phyloP scores from a whole-genome alignment of 2,888 invertebrate species.

The Chironomus tentans region DNA sequence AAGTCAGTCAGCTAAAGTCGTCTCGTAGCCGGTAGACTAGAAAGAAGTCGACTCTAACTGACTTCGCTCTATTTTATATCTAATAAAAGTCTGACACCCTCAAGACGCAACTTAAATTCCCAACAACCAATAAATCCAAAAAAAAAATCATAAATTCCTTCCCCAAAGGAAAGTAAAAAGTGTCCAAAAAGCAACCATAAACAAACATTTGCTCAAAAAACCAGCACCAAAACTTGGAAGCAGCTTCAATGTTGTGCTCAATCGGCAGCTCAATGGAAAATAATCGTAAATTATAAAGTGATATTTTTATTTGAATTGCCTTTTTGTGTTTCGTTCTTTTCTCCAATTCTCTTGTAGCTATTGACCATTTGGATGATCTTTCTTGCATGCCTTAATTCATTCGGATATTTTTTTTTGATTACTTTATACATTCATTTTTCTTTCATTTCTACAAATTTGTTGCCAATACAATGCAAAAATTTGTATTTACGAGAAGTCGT shows the following conservation, averaged over 20 bases:
- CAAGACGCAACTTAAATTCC: no score
- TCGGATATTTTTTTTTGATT: slow-evolving; percentile 18
- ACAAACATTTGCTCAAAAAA: no score
- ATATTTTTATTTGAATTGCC: slow-evolving; percentile 19
- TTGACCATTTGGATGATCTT: background rate
- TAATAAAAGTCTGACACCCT: no score
- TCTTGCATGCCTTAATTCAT: slow-evolving; percentile 12
- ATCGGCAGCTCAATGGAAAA: slow-evolving; percentile 17
- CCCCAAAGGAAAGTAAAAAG: no score
- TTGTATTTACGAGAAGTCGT: background rate
- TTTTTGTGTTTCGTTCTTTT: background rate
- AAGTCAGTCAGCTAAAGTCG: no score
- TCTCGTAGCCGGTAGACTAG: no score
- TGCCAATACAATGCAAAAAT: slow-evolving; percentile 7
- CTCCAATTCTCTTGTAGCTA: background rate
- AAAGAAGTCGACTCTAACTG: no score
- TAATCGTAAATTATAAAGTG: slow-evolving; percentile 27
- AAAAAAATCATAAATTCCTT: no score
- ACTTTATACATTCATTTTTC: slow-evolving; percentile 16
- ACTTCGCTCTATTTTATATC: no score
- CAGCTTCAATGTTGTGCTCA: background rate
- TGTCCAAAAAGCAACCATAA: no score
- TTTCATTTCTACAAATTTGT: slow-evolving; percentile 14
- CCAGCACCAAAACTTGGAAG: background rate
- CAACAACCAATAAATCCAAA: no score